These are phyloP conservation scores for Meriones unguiculatus DNA, from an alignment of 2,113 vertebrate genomes.

Conservation along the genomic window DNA sequence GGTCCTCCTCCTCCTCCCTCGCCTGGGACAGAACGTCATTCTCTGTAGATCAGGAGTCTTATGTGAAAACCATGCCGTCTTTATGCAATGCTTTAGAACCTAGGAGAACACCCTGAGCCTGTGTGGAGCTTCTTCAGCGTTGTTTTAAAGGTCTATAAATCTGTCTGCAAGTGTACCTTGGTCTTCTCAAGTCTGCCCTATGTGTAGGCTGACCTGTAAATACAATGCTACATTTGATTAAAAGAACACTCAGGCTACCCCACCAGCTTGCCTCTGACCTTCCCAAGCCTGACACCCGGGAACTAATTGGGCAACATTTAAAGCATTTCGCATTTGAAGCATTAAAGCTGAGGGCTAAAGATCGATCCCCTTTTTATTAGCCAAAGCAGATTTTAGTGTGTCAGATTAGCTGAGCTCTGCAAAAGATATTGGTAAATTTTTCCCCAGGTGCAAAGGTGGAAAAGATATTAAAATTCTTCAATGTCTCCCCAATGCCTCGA, in stretches of 20 bases:
- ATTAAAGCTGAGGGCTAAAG: conserved; percentile 51
- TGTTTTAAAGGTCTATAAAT: conserved; percentile 71
- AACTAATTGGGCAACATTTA: neutral
- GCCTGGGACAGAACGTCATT: conserved; percentile 34
- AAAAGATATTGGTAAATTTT: conserved; percentile 69
- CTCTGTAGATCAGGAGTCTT: neutral
- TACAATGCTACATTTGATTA: neutral
- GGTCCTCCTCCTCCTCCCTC: neutral
- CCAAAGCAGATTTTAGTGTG: conserved; percentile 51
- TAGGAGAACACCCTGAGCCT: conserved; percentile 34
- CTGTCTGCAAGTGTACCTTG: neutral
- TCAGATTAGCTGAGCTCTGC: conserved; percentile 64
- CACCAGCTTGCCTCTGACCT: neutral
- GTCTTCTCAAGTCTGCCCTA: neutral
- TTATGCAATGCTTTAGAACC: conserved; percentile 54
- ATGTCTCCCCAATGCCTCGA: conserved; percentile 72
- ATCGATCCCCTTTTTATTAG: conserved; percentile 74
- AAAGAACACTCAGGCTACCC: neutral
- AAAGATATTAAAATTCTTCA: conserved; percentile 83
- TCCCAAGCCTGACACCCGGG: neutral
- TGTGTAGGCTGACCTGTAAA: neutral
- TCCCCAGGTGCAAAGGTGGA: conserved; percentile 78
- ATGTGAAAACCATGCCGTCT: conserved; percentile 59
- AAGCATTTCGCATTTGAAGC: neutral
- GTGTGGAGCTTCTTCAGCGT: conserved; percentile 5